Conservation (phyloP, 2,888 invertebrate genomes). For the Heliconius ismenius region DNA sequence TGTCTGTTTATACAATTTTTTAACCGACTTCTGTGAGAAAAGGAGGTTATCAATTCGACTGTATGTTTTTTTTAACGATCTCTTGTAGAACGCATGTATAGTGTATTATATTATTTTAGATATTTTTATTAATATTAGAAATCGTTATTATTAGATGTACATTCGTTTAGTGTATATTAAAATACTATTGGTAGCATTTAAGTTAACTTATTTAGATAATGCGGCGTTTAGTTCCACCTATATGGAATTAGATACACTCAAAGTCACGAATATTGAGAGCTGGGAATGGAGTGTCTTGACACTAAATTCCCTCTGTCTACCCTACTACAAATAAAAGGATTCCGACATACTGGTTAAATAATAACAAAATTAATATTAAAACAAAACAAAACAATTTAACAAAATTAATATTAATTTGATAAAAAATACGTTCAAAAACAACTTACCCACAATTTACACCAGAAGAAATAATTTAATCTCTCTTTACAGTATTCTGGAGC, state of each 20-base stretch:
- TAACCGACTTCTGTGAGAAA: background rate
- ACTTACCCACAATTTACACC: background rate
- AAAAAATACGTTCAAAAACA: background rate
- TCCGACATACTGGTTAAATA: background rate
- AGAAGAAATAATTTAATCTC: slow-evolving; percentile 50
- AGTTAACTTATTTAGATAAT: background rate
- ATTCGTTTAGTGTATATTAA: background rate
- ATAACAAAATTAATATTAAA: background rate
- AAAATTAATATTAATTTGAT: background rate
- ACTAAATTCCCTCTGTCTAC: background rate
- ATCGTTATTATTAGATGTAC: background rate
- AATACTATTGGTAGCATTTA: background rate
- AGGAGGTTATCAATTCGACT: too few species aligned
- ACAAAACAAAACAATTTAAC: too few species aligned
- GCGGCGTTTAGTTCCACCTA: too few species aligned
- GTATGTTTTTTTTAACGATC: background rate
- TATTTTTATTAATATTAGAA: slow-evolving; percentile 1
- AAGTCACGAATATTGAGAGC: background rate
- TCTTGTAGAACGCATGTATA: slow-evolving; percentile 14
- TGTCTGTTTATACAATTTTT: slow-evolving; percentile 37
- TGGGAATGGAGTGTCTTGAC: background rate
- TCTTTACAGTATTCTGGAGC: slow-evolving; percentile 92
- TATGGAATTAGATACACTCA: too few species aligned
- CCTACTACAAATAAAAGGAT: background rate
- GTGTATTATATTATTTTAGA: background rate